These are phyloP conservation scores for Aphaenogaster ashmeadi DNA, from an alignment of 1,140 invertebrate genomes.

Conservation along the genomic window DNA sequence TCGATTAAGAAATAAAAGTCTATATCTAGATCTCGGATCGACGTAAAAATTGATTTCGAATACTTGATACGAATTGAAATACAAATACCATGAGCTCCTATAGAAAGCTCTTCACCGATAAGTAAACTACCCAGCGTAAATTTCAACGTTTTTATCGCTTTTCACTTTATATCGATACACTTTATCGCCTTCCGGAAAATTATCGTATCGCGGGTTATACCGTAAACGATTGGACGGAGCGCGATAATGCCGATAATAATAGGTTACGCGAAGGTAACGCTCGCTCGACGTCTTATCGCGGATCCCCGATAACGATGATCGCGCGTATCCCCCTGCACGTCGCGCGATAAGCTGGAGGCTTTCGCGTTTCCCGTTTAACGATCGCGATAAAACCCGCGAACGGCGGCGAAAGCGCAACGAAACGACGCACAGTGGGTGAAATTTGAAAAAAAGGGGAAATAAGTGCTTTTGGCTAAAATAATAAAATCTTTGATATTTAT, in stretches of 20 bases:
- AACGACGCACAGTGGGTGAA: too few relatives aligned
- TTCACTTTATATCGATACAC: background rate
- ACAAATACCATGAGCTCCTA: too few relatives aligned
- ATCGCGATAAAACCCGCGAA: slow-evolving; percentile 2
- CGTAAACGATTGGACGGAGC: background rate
- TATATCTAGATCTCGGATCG: background rate
- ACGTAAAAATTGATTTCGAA: background rate
- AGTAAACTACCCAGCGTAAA: background rate
- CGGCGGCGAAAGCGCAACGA: too few relatives aligned
- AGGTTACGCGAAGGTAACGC: background rate
- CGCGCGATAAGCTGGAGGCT: background rate
- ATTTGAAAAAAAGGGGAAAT: too few relatives aligned
- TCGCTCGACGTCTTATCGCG: background rate
- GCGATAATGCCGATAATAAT: background rate
- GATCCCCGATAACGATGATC: background rate
- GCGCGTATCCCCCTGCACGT: background rate
- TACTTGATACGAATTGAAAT: background rate
- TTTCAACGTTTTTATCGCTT: background rate
- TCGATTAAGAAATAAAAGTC: background rate
- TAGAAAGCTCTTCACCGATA: background rate
- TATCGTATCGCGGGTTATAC: background rate
- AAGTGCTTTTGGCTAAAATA: too few relatives aligned
- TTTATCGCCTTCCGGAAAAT: background rate
- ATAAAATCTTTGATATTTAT: too few relatives aligned
- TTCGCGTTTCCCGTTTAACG: background rate